These are phyloP conservation scores for Oceanites oceanicus DNA, from an alignment of 2,113 vertebrate genomes.

Conservation along the genomic window DNA sequence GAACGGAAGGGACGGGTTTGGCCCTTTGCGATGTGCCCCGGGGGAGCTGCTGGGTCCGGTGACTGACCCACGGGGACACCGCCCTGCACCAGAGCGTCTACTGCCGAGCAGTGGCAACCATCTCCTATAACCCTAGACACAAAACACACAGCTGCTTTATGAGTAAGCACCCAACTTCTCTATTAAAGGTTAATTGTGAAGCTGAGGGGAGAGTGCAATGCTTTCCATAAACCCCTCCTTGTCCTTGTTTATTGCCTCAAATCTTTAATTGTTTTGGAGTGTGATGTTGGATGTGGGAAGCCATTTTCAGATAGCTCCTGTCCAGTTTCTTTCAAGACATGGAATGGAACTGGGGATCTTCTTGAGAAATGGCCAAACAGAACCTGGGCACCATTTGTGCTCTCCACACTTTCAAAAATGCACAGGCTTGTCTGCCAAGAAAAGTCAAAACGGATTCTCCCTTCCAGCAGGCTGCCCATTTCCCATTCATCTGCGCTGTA, in stretches of 20 bases:
- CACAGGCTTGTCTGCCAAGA: background rate
- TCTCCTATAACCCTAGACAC: background rate
- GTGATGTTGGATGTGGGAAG: background rate
- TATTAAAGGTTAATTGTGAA: background rate
- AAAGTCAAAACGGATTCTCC: background rate
- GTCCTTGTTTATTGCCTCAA: background rate
- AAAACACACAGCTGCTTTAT: background rate
- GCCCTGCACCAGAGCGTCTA: background rate
- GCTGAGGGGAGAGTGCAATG: background rate
- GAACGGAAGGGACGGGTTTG: background rate
- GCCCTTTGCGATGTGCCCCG: accelerated
- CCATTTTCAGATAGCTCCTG: background rate
- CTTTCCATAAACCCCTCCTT: background rate
- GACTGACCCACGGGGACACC: background rate
- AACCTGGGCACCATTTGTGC: background rate
- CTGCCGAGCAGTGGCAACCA: no score
- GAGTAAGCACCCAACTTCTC: background rate
- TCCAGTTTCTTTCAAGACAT: background rate
- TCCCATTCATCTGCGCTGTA: background rate
- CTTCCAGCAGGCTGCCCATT: background rate
- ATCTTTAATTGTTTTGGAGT: background rate
- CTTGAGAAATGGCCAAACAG: background rate
- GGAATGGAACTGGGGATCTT: background rate
- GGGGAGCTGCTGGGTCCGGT: background rate
- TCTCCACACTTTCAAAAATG: background rate